Evolutionary conservation across 2,797 vertebrate species (phyloP).

Genomic region (Alexandromys oeconomus): DNA sequence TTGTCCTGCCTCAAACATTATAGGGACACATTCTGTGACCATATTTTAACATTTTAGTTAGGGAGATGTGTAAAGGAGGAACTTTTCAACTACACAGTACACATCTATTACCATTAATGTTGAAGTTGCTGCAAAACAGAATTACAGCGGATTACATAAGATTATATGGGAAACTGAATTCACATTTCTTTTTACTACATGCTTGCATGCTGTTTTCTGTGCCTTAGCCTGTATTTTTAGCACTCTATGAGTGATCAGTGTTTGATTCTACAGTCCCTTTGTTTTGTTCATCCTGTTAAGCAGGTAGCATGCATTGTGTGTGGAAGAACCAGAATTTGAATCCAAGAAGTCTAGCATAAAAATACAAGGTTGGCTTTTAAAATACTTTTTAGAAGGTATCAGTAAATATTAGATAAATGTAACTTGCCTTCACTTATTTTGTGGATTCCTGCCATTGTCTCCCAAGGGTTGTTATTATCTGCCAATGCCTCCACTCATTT

Average conservation of each 20-base stretch:
- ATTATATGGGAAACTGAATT: neutral
- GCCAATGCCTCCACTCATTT: neutral
- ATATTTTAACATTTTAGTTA: neutral
- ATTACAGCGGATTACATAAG: constrained; percentile 6
- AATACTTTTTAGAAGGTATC: neutral
- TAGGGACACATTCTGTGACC: neutral
- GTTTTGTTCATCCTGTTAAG: neutral
- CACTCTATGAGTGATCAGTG: neutral
- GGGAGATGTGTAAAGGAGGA: neutral
- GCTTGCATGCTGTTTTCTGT: neutral
- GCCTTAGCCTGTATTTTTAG: neutral
- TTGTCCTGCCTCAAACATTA: neutral
- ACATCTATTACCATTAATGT: neutral
- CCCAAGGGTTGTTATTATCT: neutral
- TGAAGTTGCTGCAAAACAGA: constrained; percentile 29
- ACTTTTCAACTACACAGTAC: neutral
- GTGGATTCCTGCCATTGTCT: neutral
- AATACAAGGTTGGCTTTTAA: neutral
- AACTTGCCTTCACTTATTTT: neutral
- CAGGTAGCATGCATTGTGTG: neutral
- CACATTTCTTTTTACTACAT: constrained; percentile 34
- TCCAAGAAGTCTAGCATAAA: neutral
- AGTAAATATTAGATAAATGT: neutral
- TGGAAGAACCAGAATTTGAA: neutral
- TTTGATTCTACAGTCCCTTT: constrained; percentile 19